Percentiles rank a stretch among this genome's conserved stretches.
Conservation (phyloP, 2,113 vertebrate species). For the Eulemur rufifrons region DNA sequence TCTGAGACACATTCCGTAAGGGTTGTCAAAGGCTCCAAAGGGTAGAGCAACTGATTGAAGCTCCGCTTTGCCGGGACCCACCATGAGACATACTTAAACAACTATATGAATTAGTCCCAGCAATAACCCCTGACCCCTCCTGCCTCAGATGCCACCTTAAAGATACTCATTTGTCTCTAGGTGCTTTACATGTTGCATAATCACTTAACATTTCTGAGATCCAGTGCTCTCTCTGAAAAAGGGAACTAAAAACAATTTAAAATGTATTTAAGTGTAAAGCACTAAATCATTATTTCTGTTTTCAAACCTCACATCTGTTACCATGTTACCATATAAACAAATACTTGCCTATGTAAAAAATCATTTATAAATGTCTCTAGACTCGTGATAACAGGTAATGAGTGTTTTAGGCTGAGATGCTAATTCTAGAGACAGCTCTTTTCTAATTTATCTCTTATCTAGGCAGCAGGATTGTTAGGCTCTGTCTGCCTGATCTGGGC, state of each 20-base stretch:
- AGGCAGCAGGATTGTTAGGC: not conserved
- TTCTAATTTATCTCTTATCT: not conserved
- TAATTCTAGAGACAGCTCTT: not conserved
- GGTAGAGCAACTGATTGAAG: not conserved
- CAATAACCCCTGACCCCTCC: not conserved
- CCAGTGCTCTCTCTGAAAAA: not conserved
- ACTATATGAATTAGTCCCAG: not conserved
- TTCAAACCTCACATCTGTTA: not conserved
- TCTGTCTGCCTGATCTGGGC: not conserved
- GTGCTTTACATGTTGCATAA: not conserved
- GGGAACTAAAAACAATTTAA: not conserved
- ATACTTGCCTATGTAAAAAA: not conserved
- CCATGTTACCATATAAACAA: not conserved
- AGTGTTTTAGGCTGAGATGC: not conserved
- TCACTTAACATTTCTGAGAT: not conserved
- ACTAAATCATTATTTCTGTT: not conserved
- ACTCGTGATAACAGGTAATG: not conserved
- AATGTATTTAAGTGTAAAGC: not conserved
- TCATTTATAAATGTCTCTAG: not conserved
- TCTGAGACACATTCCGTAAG: not conserved
- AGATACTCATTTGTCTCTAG: not conserved
- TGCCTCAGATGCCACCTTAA: not conserved
- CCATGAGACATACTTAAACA: not conserved
- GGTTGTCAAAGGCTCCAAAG: not conserved
- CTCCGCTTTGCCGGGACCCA: not conserved